Base-by-base conservation (phyloP, 2,113 vertebrate species). In the Spheniscus mendiculus region DNA sequence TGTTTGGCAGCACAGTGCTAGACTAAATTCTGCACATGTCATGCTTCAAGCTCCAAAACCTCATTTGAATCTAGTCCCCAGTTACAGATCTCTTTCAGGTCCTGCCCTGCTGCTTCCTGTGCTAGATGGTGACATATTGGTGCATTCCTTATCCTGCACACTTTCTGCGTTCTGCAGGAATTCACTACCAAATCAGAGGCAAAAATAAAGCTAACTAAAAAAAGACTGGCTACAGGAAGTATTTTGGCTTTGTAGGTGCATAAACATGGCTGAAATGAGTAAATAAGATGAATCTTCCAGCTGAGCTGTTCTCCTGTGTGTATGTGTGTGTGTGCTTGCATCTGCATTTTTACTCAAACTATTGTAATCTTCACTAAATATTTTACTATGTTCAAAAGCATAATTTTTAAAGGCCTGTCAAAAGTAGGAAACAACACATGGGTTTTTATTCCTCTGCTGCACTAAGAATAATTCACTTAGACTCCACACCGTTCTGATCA, bases 331-430 rank as follows among this genome's bases (percentile, higher is more conserved):
- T 58, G 53, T 53, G 71, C 77, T 92, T 67, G 65, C 70, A 40
- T 49, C 50, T 96, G 71, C 90, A 86, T 81, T 93, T 97, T 66
- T 13, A 27, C 71, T 80, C 12, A 4, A 91, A 36, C 36, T 30
- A 18, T 81, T 94, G 58, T 91, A 70, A 58, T 77, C 61, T 73
- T 69, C 71, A 62, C 74, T 94, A 87, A 92, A 79, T 85, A 93
- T 92, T 90, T 96, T 53, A 87, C 49, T 38, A 0, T 58, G 42
- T 77, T 96, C 49, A 80, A 70, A 96, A 96, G 70, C 29, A 16
- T 80, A 42, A 47, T 73, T 81, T 96, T 87, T 71, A 83, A 91
- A 96, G 34, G 22, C 61, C 45, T 93, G 63, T 91, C 84, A 88
- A 27, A 74, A 78, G 63, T 32, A 73, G 85, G 84, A 87, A 94